Evolutionary conservation across 2,113 vertebrate genomes (phyloP).

Genomic region (Lycaon pictus): DNA sequence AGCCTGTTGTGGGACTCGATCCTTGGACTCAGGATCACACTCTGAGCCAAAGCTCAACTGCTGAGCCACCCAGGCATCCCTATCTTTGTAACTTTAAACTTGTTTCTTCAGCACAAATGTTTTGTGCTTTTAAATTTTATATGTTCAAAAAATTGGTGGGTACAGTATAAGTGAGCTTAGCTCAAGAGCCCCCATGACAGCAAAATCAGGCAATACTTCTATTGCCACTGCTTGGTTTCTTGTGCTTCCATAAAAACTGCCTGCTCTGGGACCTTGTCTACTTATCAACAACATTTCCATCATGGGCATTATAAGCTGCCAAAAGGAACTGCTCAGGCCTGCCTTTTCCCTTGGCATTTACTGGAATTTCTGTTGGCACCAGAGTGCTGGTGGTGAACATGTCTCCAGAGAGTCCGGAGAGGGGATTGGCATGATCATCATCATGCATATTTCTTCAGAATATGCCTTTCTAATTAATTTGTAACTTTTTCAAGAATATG

Average conservation of each 20-base stretch:
- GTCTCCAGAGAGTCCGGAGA: neutral
- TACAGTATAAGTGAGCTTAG: neutral
- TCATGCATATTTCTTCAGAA: neutral
- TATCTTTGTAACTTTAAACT: neutral
- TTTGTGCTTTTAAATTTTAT: neutral
- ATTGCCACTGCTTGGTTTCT: neutral
- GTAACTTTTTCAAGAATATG: neutral
- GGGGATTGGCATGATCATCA: too few relatives aligned
- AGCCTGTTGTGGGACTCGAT: too few relatives aligned
- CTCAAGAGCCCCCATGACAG: neutral
- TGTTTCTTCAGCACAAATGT: neutral
- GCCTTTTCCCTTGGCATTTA: neutral
- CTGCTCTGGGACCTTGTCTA: neutral
- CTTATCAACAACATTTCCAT: neutral
- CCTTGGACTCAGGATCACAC: too few relatives aligned
- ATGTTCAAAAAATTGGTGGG: neutral
- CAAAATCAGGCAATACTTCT: neutral
- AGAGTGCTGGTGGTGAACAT: neutral
- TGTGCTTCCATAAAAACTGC: neutral
- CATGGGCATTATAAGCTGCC: neutral
- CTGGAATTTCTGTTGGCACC: neutral
- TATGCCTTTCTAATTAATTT: constrained; percentile 3
- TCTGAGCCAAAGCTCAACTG: too few relatives aligned
- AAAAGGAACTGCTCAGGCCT: neutral
- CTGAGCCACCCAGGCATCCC: too few relatives aligned